Base-by-base conservation (phyloP, 2,888 invertebrate genomes). In the Trimorus sp. region DNA sequence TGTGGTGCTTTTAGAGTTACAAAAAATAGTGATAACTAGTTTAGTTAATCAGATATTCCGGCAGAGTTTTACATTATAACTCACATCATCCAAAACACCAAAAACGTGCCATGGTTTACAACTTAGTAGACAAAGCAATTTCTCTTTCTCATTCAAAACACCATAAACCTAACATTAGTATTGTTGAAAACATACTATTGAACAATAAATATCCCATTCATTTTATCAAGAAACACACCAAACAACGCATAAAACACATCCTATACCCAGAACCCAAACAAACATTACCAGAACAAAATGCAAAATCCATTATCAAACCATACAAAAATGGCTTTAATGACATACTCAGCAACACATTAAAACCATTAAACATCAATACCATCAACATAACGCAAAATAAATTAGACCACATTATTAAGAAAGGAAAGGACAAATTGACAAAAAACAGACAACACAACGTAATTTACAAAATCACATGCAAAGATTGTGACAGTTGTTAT, bases 91-190 rank as follows among this genome's bases (percentile, higher is more conserved):
- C 45, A 6, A 45, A 12, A 12, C 45, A 45, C 6, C 45, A 45
- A 45, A 45, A 45, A 45, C 45, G 45, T 45, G 45, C 45, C n/a
- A 45, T 45, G 45, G 45, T 45, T 12, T 45, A 45, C n/a, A 45
- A 45, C n/a, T 45, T 45, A n/a, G n/a, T 45, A 12, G 45, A 45
- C n/a, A 45, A 45, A 45, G 45, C 45, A 12, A 45, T 45, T n/a
- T 45, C 45, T 12, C 6, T 45, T n/a, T 45, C 45, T 4, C 45
- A 45, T n/a, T 2, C 9, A 45, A 45, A 45, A 12, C n/a, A 12
- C 45, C 45, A 45, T 45, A 45, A 45, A 12, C 2, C 9, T 6
- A 45, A 45, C n/a, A 45, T 45, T 6, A 45, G 6, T 45, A 12
- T 45, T 45, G 45, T n/a, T 12, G 6, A 45, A 45, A 45, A 9